Evolutionary conservation across 2,797 vertebrate species (phyloP).

Genomic region (Gallirallus australis): DNA sequence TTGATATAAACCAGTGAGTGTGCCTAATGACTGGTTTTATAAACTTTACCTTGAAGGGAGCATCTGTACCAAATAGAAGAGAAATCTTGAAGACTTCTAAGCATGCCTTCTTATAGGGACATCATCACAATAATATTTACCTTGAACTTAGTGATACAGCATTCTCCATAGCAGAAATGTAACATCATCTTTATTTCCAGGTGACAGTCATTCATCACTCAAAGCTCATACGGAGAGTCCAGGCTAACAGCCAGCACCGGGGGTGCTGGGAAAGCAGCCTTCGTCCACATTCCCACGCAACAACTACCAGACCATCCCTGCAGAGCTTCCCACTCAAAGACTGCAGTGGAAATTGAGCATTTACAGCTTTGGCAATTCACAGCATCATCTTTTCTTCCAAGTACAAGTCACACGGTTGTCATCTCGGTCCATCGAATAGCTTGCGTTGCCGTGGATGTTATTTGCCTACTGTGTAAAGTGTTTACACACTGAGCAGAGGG

Average conservation of each 20-base stretch:
- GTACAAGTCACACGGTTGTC: background rate
- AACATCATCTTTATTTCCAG: background rate
- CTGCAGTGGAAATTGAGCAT: background rate
- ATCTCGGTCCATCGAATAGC: rapidly evolving
- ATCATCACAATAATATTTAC: background rate
- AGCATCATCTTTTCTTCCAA: background rate
- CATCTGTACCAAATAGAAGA: background rate
- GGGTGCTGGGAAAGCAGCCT: background rate
- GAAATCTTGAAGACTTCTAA: background rate
- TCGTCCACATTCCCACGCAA: background rate
- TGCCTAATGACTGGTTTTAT: background rate
- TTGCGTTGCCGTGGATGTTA: background rate
- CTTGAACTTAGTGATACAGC: background rate
- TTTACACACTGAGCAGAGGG: background rate
- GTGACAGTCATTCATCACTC: background rate
- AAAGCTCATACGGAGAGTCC: background rate
- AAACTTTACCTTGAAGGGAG: background rate
- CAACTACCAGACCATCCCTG: background rate
- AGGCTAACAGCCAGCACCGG: background rate
- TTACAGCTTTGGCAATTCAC: background rate
- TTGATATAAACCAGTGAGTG: background rate
- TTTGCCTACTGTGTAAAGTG: background rate
- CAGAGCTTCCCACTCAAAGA: background rate
- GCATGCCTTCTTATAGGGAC: background rate
- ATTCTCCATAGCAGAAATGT: background rate